Evolutionary conservation across 2,888 invertebrate species (phyloP).

Genomic region (Ochropacha duplaris): DNA sequence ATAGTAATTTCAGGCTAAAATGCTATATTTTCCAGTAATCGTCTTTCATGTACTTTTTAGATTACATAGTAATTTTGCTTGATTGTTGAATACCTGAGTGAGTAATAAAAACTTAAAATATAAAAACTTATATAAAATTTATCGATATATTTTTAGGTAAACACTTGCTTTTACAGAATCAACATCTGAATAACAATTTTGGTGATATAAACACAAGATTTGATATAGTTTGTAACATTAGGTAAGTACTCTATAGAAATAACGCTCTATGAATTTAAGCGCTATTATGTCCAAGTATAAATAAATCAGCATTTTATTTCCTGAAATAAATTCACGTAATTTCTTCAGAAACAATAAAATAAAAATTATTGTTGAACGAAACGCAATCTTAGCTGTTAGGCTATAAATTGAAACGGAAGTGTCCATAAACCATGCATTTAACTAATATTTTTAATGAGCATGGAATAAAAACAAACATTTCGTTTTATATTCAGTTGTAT

Average conservation of each 20-base stretch:
- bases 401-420: slow-evolving; percentile 36
- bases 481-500: slow-evolving; percentile 16
- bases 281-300: not conserved
- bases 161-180: no score
- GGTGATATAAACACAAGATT: no score
- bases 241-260: no score
- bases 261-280: not conserved
- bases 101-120: not conserved
- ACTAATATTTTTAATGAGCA: slow-evolving; percentile 47
- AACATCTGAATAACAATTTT: no score
- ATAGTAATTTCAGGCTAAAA: not conserved
- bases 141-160: not conserved
- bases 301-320: not conserved
- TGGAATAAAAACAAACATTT: slow-evolving; percentile 39
- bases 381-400: slow-evolving; percentile 13
- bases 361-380: slow-evolving; percentile 11
- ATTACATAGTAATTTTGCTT: slow-evolving; percentile 1
- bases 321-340: not conserved
- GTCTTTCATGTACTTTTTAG: not conserved
- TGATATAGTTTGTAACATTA: no score
- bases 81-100: not conserved
- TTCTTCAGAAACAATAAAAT: slow-evolving; percentile 2
- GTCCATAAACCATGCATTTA: slow-evolving; percentile 37
- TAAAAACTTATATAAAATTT: not conserved
- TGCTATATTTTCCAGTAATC: not conserved